phyloP scores from a whole-genome alignment of 1,140 invertebrate genomes.

The Drosophila mauritiana region DNA sequence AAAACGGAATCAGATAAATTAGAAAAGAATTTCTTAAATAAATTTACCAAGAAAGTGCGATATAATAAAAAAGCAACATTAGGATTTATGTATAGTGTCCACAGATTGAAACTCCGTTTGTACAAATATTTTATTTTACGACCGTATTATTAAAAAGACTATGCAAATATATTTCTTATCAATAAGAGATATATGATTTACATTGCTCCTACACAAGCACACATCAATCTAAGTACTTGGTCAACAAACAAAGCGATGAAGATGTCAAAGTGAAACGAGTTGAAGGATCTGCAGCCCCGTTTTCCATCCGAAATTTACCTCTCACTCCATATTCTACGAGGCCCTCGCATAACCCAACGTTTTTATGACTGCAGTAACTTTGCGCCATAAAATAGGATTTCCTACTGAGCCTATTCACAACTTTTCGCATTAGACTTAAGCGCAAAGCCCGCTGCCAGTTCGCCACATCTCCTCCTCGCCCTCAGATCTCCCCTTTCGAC shows the following conservation, averaged over 20 bases:
- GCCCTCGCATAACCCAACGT: constrained; percentile 54
- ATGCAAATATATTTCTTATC: constrained; percentile 3
- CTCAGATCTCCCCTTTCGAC: constrained; percentile 19
- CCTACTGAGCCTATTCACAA: constrained; percentile 83
- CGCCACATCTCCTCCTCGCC: neutral
- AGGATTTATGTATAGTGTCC: too few relatives aligned
- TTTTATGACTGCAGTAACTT: constrained; percentile 83
- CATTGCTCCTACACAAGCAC: neutral
- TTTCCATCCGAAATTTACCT: neutral
- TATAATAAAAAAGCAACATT: too few relatives aligned
- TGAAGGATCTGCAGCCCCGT: constrained; percentile 15
- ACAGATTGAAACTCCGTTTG: neutral
- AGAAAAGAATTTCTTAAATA: neutral
- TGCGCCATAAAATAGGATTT: constrained; percentile 82
- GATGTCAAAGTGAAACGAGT: constrained; percentile 32
- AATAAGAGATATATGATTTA: constrained; percentile 33
- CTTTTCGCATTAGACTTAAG: constrained; percentile 83
- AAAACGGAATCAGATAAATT: constrained; percentile 19
- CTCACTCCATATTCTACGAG: neutral
- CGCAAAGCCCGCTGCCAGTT: constrained; percentile 73
- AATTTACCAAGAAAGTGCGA: neutral
- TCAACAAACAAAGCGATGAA: constrained; percentile 5
- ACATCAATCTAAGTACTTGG: constrained; percentile 32
- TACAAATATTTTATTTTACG: neutral
- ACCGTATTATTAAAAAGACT: constrained; percentile 1